Base-by-base conservation (phyloP, 2,113 vertebrate genomes). In the Serinus canaria region DNA sequence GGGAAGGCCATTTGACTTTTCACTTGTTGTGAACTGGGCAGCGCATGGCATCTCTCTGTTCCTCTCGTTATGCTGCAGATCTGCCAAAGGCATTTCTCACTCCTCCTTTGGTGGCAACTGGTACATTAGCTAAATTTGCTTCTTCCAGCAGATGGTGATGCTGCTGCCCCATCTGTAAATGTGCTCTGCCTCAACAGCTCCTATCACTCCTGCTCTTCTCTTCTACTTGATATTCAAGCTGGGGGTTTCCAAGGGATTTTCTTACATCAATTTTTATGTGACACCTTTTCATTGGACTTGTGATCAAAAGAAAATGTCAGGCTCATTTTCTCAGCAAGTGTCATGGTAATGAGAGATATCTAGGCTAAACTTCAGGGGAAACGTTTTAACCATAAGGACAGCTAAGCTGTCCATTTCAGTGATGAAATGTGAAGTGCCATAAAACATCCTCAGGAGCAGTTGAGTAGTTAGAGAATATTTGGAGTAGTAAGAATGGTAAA, bases 91-190 rank as follows among this genome's bases (percentile, higher is more conserved):
- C 74, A 80, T 95, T 90, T 96, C 93, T 94, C 90, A 88, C 89
- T 94, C 80, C 73, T 83, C 30, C 85, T 81, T 94, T 93, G 89
- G 88, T 93, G 66, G 81, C 93, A 91, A 96, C 81, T 87, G 73
- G 81, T 87, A 56, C 5, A 2, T 83, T 46, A 58, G 70, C 60
- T 93, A 82, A 95, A 87, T 92, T 53, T 2, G 0, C 78, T 95
- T 44, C 64, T 93, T 96, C 94, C 96, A 94, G 91, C 94, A 94
- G 93, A 95, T 91, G 81, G 93, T 95, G 96, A 96, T 85, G 89
- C 74, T 85, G 79, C 80, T 94, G 72, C 35, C 87, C 63, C 43
- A 10, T 69, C 60, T 80, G 77, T 55, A 88, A 90, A 44, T 7
- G 11, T 58, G 46, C 58, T 9, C 47, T 92, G 89, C 87, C 91